Evolutionary conservation across 2,113 vertebrate species (phyloP).

Genomic region (Nothocercus julius): DNA sequence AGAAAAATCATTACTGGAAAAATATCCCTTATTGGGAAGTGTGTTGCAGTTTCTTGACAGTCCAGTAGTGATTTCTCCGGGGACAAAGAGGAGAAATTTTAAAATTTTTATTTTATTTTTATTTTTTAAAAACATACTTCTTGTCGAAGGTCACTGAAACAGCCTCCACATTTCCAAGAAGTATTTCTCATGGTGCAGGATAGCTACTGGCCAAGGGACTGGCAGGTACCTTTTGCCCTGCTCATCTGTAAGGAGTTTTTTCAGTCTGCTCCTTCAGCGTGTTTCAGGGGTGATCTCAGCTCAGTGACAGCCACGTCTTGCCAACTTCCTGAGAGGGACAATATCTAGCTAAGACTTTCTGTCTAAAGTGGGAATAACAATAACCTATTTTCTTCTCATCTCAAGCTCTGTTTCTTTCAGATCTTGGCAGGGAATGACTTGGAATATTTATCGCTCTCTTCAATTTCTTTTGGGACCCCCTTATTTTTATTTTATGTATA

Average conservation of each 20-base stretch:
- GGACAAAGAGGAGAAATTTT: not conserved
- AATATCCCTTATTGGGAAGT: constrained; percentile 19
- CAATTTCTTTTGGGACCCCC: constrained; percentile 22
- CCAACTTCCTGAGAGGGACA: not conserved
- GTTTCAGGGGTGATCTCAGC: not conserved
- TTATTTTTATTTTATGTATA: constrained; percentile 46
- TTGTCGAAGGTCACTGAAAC: not conserved
- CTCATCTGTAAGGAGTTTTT: not conserved
- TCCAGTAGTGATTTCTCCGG: not conserved
- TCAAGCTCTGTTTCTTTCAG: not conserved
- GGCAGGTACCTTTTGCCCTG: not conserved
- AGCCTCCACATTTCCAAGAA: not conserved
- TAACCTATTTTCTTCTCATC: not conserved
- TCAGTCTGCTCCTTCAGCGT: not conserved
- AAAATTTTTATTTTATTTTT: no score
- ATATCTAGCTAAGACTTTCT: not conserved
- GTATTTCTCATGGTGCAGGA: fast-evolving
- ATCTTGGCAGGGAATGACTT: not conserved
- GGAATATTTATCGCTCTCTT: not conserved
- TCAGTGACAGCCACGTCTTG: no score
- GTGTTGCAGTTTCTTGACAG: not conserved
- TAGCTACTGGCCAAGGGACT: fast-evolving
- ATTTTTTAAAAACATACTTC: not conserved
- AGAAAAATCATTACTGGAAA: constrained; percentile 14
- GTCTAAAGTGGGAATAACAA: not conserved